phyloP scores from a whole-genome alignment of 1,140 invertebrate genomes.

The Drosophila persimilis region DNA sequence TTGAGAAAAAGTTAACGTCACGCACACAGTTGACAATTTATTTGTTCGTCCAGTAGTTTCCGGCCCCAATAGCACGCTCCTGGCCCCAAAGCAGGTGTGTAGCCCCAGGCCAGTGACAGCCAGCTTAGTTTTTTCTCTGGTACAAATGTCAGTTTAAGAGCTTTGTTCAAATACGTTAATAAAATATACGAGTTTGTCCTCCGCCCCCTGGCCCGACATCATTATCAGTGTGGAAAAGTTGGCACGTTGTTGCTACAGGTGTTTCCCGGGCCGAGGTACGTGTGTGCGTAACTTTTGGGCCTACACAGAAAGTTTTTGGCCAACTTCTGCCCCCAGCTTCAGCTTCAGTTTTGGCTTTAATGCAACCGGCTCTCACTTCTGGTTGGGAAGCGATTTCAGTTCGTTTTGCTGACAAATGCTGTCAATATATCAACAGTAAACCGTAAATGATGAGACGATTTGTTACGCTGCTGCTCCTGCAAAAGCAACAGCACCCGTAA shows the following conservation, averaged over 20 bases:
- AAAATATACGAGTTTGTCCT: constrained; percentile 44
- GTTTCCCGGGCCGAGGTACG: constrained; percentile 42
- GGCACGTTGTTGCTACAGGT: constrained; percentile 44
- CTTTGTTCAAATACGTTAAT: constrained; percentile 66
- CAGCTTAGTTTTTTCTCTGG: constrained; percentile 8
- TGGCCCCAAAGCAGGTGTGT: not conserved
- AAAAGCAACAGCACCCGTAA: constrained; percentile 21
- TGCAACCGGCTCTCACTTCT: constrained; percentile 9
- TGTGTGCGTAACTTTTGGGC: constrained; percentile 46
- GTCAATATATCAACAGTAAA: constrained; percentile 70
- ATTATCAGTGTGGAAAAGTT: constrained; percentile 56
- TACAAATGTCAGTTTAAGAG: constrained; percentile 57
- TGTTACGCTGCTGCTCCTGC: constrained; percentile 56
- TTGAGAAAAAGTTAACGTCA: constrained; percentile 57
- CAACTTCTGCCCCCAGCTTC: constrained; percentile 7
- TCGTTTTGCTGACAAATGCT: constrained; percentile 67
- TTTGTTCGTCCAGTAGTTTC: constrained; percentile 53
- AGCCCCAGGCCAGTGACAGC: too few relatives aligned
- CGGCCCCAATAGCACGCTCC: constrained; percentile 23
- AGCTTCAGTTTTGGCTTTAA: constrained; percentile 18
- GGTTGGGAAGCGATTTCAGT: constrained; percentile 11
- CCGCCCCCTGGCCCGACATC: constrained; percentile 24
- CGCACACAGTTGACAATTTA: constrained; percentile 77
- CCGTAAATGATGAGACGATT: constrained; percentile 72
- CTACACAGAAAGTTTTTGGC: constrained; percentile 42